phyloP scores from a whole-genome alignment of 2,113 vertebrate species.

The Dicerorhinus sumatrensis region DNA sequence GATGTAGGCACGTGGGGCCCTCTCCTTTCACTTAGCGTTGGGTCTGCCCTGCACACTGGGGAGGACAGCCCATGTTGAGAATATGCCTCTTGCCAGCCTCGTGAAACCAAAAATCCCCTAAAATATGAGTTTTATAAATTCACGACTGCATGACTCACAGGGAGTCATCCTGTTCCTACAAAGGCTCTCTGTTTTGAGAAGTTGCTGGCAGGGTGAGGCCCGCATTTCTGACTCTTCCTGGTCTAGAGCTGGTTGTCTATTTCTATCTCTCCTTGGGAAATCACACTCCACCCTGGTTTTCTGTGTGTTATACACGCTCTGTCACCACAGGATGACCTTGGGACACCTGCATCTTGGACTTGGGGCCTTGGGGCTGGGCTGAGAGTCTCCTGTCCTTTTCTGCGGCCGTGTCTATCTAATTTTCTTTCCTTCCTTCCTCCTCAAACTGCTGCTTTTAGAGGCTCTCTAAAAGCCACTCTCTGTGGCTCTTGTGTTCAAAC shows the following conservation, averaged over 20 bases:
- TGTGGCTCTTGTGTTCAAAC: neutral
- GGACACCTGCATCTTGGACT: neutral
- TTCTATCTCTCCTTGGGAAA: neutral
- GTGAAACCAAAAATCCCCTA: neutral
- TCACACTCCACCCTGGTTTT: neutral
- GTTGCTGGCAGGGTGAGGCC: too few species aligned
- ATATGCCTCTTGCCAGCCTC: neutral
- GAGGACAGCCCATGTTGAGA: too few species aligned
- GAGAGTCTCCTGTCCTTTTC: neutral
- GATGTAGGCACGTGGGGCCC: too few species aligned
- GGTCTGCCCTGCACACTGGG: neutral
- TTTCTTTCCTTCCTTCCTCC: neutral
- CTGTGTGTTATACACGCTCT: rapidly evolving
- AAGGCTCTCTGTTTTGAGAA: neutral
- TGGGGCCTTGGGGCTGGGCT: too few species aligned
- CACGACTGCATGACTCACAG: too few species aligned
- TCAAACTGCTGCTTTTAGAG: neutral
- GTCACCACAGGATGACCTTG: too few species aligned
- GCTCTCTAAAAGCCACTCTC: neutral
- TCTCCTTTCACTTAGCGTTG: neutral
- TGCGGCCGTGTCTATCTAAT: too few species aligned
- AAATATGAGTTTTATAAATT: too few species aligned
- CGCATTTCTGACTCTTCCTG: neutral
- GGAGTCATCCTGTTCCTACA: neutral
- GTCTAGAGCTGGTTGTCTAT: neutral